A percentile compares a stretch with the other conserved stretches of the same genome.
These are phyloP conservation scores for Dromius quadrimaculatus DNA, from an alignment of 2,888 invertebrate genomes.

Conservation along the genomic window DNA sequence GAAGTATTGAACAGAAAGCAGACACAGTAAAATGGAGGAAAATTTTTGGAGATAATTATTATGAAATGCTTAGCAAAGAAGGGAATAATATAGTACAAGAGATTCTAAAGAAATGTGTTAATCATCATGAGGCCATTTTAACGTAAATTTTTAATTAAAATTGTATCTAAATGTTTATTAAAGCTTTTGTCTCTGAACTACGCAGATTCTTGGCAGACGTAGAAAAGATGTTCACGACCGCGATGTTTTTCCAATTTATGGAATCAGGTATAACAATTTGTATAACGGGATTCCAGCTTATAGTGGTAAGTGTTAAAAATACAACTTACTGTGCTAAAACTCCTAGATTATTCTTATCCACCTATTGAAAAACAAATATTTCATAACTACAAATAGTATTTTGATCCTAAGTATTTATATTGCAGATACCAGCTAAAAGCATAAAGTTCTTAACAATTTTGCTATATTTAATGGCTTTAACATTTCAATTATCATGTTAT, in stretches of 20 bases:
- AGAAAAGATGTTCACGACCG: conserved; percentile 22
- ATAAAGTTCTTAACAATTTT: conserved; percentile 36
- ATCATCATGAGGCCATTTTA: conserved; percentile 32
- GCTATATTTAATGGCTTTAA: conserved; percentile 27
- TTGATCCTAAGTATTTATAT: not conserved
- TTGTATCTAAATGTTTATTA: no score
- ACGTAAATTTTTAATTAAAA: conserved; percentile 28
- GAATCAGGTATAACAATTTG: conserved; percentile 21
- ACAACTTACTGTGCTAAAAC: no score
- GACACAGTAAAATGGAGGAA: not conserved
- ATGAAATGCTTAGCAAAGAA: not conserved
- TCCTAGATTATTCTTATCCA: no score
- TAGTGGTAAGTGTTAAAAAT: conserved; percentile 29
- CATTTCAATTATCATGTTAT: conserved; percentile 36
- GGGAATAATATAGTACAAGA: conserved; percentile 14
- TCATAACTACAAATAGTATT: no score
- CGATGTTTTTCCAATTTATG: conserved; percentile 31
- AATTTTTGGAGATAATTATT: not conserved
- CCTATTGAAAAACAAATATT: no score
- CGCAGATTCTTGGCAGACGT: conserved; percentile 27
- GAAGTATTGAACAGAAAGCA: not conserved
- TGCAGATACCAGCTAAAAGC: conserved; percentile 32
- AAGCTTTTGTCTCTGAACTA: no score
- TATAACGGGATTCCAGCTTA: conserved; percentile 37
- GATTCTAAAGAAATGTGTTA: conserved; percentile 25